Percentiles rank a stretch among this genome's conserved stretches.
These are phyloP conservation scores for Apteryx mantelli DNA, from an alignment of 2,113 vertebrate species.

Conservation along the genomic window DNA sequence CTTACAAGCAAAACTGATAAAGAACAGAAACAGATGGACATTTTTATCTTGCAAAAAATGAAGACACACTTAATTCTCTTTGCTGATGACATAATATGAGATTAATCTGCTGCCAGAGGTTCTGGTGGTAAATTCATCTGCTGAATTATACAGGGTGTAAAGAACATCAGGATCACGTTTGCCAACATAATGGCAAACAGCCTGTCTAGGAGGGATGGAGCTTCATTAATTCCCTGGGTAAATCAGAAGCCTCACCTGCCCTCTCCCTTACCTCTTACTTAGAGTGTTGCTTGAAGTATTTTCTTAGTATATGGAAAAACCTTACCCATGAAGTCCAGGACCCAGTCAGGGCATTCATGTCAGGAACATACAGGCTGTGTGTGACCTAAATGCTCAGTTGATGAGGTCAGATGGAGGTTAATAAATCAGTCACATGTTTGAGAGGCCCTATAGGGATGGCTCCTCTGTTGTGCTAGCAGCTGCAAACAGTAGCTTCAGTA, in stretches of 20 bases:
- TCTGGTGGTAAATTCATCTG: constrained; percentile 27
- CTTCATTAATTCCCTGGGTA: not conserved
- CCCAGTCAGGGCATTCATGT: not conserved
- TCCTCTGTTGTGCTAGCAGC: not conserved
- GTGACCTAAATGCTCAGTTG: not conserved
- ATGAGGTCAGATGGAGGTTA: not conserved
- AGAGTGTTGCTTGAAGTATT: not conserved
- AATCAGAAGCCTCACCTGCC: not conserved
- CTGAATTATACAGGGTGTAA: constrained; percentile 19
- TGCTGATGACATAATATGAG: constrained; percentile 23
- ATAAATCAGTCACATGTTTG: not conserved
- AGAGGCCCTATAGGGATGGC: not conserved
- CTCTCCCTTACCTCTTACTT: not conserved
- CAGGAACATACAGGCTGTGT: not conserved
- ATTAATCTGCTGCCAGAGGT: constrained; percentile 19
- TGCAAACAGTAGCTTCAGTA: not conserved
- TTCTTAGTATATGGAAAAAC: not conserved
- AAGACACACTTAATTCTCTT: constrained; percentile 47
- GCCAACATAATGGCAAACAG: not conserved
- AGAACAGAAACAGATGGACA: constrained; percentile 12
- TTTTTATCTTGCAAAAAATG: constrained; percentile 14
- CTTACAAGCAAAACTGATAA: constrained; percentile 57
- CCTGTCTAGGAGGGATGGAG: not conserved
- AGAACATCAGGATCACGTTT: not conserved
- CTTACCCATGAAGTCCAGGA: not conserved